Evolutionary conservation across 2,888 invertebrate genomes (phyloP).

Genomic region (Odontocerum albicorne): DNA sequence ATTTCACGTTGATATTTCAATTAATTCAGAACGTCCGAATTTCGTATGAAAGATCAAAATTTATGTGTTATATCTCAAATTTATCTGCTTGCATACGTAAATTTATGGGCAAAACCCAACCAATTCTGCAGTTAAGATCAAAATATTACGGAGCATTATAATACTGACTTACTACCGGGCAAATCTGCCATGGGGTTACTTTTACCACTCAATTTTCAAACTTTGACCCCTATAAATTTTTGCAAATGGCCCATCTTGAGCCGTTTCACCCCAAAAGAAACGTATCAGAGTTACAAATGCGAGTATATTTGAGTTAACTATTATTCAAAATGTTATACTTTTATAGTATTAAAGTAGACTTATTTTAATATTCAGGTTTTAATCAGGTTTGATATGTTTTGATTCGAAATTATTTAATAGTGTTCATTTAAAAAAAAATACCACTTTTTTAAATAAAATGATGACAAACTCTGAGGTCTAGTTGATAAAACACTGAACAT

Average conservation of each 20-base stretch:
- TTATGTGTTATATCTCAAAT: conserved; percentile 10
- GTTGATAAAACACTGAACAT: too few relatives aligned
- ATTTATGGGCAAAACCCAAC: conserved; percentile 2
- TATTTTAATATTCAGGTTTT: too few relatives aligned
- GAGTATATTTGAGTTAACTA: too few relatives aligned
- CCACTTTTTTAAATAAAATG: too few relatives aligned
- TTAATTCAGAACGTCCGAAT: conserved; percentile 5
- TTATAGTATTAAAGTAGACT: too few relatives aligned
- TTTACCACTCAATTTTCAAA: conserved; percentile 30
- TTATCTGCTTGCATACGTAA: conserved; percentile 5
- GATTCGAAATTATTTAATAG: too few relatives aligned
- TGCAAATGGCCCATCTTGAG: conserved; percentile 24
- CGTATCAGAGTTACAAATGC: too few relatives aligned
- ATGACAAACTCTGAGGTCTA: too few relatives aligned
- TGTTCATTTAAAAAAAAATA: too few relatives aligned
- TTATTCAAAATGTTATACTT: too few relatives aligned
- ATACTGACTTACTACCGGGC: conserved; percentile 21
- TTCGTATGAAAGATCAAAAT: conserved; percentile 1
- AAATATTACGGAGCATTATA: conserved; percentile 13
- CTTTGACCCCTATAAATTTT: conserved; percentile 33
- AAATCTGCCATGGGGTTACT: conserved; percentile 28
- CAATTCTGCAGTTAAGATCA: conserved; percentile 2
- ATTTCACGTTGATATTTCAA: too few relatives aligned
- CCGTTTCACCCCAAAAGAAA: background rate
- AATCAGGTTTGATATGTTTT: too few relatives aligned